Base-by-base conservation (phyloP, 2,888 invertebrate species). In the Poecilus cupreus region DNA sequence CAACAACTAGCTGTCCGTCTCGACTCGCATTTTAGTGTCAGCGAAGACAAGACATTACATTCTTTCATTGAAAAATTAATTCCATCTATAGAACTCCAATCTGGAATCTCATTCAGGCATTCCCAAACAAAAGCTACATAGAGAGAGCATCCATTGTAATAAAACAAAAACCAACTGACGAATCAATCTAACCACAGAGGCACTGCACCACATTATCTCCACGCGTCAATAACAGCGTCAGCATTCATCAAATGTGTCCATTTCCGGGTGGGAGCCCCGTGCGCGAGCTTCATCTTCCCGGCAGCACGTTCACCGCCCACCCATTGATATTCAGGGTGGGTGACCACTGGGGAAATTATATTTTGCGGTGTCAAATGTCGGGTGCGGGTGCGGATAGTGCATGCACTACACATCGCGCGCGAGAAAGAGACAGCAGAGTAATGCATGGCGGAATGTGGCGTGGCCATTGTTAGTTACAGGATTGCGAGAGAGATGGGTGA, bases 281-380 rank as follows among this genome's bases (percentile, higher is more conserved):
- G 16, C 16, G 10, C 22, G 2, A 32, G 32, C 32, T 5, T 8
- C 32, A 32, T 32, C 32, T 32, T 32, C 32, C 32, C 32, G 32
- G 32, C 2, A 22, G 60, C 18, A 32, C 60, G 13, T 46, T 46
- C 46, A n/a, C 32, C 18, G 16, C 16, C 39, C 20, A 16, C 11
- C 16, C 74, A 74, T 78, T 78, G 78, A 60, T 78, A 78, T 78
- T 78, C 78, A 78, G 46, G 78, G 18, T 78, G 78, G 46, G 64
- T 64, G 43, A 43, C 46, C 78, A 60, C 78, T 60, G 60, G 78
- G 78, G 78, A 78, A 78, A 78, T 78, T 78, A 78, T 78, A 57
- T 78, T 74, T 46, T 78, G 60, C 60, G 78, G 37, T 78, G 78
- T 78, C 78, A 64, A 78, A 78, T 64, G 78, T 78, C 74, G 51